Evolutionary conservation across 2,113 vertebrate species (phyloP).

Genomic region (Odontesthes bonariensis): DNA sequence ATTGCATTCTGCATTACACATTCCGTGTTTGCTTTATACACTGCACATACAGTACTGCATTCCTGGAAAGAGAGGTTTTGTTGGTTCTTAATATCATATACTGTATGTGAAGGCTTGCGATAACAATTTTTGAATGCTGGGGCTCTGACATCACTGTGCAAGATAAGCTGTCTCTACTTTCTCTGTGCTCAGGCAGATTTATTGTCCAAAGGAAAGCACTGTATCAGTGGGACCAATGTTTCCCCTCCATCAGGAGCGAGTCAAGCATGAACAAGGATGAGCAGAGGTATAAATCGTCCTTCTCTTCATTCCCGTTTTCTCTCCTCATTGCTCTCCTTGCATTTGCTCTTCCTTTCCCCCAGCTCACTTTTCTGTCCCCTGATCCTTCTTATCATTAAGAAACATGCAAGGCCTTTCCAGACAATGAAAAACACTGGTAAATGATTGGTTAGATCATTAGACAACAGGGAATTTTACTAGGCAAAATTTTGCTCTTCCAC

Average conservation of each 20-base stretch:
- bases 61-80: slow-evolving; percentile 1
- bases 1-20: background rate
- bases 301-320: slow-evolving; percentile 43
- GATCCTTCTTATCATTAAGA: slow-evolving; percentile 17
- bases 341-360: slow-evolving; percentile 14
- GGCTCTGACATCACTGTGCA: slow-evolving; percentile 65
- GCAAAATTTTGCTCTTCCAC: slow-evolving; percentile 32
- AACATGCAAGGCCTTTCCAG: background rate
- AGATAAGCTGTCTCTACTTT: slow-evolving; percentile 80
- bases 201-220: slow-evolving; percentile 70
- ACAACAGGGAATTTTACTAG: slow-evolving; percentile 46
- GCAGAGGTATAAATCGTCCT: slow-evolving; percentile 70
- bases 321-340: slow-evolving; percentile 28
- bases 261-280: slow-evolving; percentile 75
- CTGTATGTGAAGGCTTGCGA: slow-evolving; percentile 56
- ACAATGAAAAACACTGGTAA: slow-evolving; percentile 29
- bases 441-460: slow-evolving; percentile 25
- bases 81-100: slow-evolving; percentile 45
- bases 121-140: slow-evolving; percentile 67
- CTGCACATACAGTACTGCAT: background rate
- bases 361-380: slow-evolving; percentile 7
- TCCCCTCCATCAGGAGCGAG: slow-evolving; percentile 73
- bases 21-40: background rate
- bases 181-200: slow-evolving; percentile 73
- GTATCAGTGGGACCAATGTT: slow-evolving; percentile 69